Percentiles rank a stretch among this genome's conserved stretches.
phyloP scores from a whole-genome alignment of 2,797 vertebrate genomes.

The Siniperca scherzeri region DNA sequence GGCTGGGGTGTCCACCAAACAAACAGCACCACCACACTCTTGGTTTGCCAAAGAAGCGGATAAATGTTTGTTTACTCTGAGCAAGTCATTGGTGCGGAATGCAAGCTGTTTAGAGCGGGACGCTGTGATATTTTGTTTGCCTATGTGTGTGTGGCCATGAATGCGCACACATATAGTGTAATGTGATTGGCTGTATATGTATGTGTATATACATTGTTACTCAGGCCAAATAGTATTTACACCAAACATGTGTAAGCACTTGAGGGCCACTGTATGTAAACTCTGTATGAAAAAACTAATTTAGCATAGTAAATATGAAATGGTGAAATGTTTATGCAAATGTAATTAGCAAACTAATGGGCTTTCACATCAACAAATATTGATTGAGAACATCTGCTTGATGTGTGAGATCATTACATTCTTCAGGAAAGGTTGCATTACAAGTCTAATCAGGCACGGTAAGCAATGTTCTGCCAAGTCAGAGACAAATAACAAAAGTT shows the following conservation, averaged over 20 bases:
- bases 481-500: conserved; percentile 47
- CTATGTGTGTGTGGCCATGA: conserved; percentile 37
- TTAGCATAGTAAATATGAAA: conserved; percentile 73
- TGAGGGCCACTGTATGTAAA: conserved; percentile 76
- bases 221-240: conserved; percentile 50
- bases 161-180: conserved; percentile 13
- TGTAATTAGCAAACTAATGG: conserved; percentile 82
- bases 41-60: conserved; percentile 47
- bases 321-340: conserved; percentile 82
- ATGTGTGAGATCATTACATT: conserved; percentile 76
- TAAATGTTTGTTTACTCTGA: conserved; percentile 75
- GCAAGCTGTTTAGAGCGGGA: conserved; percentile 70
- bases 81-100: conserved; percentile 71
- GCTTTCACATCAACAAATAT: conserved; percentile 74
- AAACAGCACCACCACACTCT: conserved; percentile 52
- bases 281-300: conserved; percentile 72
- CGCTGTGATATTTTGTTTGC: conserved; percentile 64
- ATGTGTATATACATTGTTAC: conserved; percentile 60
- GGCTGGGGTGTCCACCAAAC: conserved; percentile 63
- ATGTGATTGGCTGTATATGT: conserved; percentile 40
- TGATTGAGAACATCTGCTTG: conserved; percentile 81
- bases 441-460: conserved; percentile 67
- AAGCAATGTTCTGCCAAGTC: conserved; percentile 56
- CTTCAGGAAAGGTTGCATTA: conserved; percentile 70
- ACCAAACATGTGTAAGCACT: conserved; percentile 77